Evolutionary conservation across 2,888 invertebrate species (phyloP).

Genomic region (Pterostichus madidus): DNA sequence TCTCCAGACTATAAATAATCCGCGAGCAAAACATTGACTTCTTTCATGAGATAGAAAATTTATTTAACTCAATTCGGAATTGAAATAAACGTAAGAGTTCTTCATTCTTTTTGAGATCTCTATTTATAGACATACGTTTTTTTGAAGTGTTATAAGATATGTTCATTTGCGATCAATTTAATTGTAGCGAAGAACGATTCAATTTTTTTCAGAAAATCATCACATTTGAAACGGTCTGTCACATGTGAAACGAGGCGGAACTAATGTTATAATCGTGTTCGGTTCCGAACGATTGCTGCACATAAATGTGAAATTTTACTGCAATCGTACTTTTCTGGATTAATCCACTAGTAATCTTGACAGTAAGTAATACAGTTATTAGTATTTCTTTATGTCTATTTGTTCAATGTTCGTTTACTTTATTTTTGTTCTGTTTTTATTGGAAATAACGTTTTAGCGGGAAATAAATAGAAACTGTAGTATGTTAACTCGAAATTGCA

Average conservation of each 20-base stretch:
- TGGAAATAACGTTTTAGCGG: too few species aligned
- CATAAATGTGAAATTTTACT: constrained; percentile 31
- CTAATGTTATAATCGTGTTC: constrained; percentile 56
- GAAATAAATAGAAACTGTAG: too few species aligned
- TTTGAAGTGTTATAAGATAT: not conserved
- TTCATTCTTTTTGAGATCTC: not conserved
- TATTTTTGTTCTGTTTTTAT: too few species aligned
- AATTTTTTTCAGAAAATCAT: constrained; percentile 43
- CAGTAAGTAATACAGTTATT: not conserved
- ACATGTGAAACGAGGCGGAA: constrained; percentile 19
- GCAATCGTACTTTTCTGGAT: constrained; percentile 9
- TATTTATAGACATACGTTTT: not conserved
- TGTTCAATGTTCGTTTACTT: too few species aligned
- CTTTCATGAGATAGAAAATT: constrained; percentile 40
- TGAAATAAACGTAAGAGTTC: constrained; percentile 16
- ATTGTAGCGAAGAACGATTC: constrained; percentile 23
- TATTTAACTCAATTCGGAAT: constrained; percentile 53
- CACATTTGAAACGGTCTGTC: constrained; percentile 34
- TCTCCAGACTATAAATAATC: constrained; percentile 47
- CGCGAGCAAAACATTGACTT: constrained; percentile 38
- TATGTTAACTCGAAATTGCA: too few species aligned
- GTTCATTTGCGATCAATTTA: not conserved
- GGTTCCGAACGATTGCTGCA: constrained; percentile 33
- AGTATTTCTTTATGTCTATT: not conserved
- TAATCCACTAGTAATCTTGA: constrained; percentile 1